phyloP scores from a whole-genome alignment of 1,140 invertebrate genomes.

The Aradophagus sp. region DNA sequence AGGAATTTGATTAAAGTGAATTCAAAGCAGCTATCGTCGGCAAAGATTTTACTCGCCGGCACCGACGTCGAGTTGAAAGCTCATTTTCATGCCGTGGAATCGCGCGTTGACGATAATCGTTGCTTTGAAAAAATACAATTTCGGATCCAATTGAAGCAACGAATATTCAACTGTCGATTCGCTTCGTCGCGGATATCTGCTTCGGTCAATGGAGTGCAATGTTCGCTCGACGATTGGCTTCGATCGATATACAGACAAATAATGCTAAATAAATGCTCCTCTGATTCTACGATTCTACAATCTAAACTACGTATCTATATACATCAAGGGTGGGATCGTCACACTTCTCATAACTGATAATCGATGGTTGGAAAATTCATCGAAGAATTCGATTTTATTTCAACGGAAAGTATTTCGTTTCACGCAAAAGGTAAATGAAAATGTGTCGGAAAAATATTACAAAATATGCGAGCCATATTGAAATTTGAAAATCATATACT shows the following conservation, averaged over 20 bases:
- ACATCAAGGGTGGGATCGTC: constrained; percentile 51
- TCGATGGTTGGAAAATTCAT: no score
- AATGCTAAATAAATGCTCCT: constrained; percentile 44
- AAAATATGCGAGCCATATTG: no score
- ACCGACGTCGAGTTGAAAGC: constrained; percentile 38
- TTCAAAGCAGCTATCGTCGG: constrained; percentile 7
- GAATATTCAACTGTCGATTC: constrained; percentile 50
- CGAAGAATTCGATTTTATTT: constrained; percentile 3
- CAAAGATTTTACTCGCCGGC: constrained; percentile 28
- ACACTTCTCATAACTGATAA: constrained; percentile 32
- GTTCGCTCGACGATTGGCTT: constrained; percentile 37
- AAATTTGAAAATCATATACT: no score
- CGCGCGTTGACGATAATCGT: constrained; percentile 39
- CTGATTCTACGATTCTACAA: constrained; percentile 52
- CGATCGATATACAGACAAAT: constrained; percentile 41
- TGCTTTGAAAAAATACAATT: constrained; percentile 65
- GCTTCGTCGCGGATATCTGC: constrained; percentile 5
- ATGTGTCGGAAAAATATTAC: no score
- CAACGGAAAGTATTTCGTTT: neutral
- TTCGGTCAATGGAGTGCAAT: constrained; percentile 26
- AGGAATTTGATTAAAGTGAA: constrained; percentile 16
- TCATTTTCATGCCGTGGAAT: constrained; percentile 21
- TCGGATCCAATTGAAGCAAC: constrained; percentile 48
- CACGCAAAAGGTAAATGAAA: no score
- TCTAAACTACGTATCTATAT: constrained; percentile 55